Conservation (phyloP, 2,797 vertebrate genomes). For the Harpagifer antarcticus region DNA sequence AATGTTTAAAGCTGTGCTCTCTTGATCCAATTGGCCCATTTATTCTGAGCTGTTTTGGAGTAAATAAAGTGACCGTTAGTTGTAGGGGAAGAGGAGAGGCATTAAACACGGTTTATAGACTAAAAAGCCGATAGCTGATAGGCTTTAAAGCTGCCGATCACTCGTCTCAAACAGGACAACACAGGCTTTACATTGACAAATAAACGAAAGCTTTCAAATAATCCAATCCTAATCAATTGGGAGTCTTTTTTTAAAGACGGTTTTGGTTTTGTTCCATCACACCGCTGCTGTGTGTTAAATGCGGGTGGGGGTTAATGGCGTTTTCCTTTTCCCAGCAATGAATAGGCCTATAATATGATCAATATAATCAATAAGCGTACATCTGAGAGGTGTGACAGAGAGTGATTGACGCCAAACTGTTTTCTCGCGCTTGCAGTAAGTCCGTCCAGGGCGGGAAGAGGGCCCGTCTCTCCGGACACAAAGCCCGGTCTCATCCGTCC, state of each 20-base stretch:
- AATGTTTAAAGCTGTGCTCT: not conserved
- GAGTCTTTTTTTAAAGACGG: constrained; percentile 2
- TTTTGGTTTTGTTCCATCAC: constrained; percentile 40
- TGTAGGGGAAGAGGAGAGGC: not conserved
- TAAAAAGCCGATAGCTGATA: constrained; percentile 52
- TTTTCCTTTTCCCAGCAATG: constrained; percentile 59
- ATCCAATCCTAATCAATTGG: constrained; percentile 63
- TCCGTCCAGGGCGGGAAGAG: constrained; percentile 86
- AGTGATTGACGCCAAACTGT: constrained; percentile 84
- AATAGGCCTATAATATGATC: constrained; percentile 76
- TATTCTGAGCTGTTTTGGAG: not conserved
- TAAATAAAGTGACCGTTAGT: not conserved
- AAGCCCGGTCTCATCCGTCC: constrained; percentile 85
- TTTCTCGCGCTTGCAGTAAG: constrained; percentile 87
- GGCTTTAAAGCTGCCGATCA: constrained; percentile 66
- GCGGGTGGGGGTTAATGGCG: constrained; percentile 28
- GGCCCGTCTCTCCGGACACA: constrained; percentile 87
- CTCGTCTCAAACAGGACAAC: constrained; percentile 63
- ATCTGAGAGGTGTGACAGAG: constrained; percentile 81
- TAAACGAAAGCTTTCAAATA: constrained; percentile 74
- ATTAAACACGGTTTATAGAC: constrained; percentile 50
- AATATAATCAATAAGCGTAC: constrained; percentile 80
- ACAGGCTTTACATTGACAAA: constrained; percentile 56
- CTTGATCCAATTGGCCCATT: not conserved
- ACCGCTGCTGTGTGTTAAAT: constrained; percentile 44